Evolutionary conservation across 2,113 vertebrate species (phyloP), one percentile per base, ranked within the genome.

Genomic region (Blennius ocellaris): DNA sequence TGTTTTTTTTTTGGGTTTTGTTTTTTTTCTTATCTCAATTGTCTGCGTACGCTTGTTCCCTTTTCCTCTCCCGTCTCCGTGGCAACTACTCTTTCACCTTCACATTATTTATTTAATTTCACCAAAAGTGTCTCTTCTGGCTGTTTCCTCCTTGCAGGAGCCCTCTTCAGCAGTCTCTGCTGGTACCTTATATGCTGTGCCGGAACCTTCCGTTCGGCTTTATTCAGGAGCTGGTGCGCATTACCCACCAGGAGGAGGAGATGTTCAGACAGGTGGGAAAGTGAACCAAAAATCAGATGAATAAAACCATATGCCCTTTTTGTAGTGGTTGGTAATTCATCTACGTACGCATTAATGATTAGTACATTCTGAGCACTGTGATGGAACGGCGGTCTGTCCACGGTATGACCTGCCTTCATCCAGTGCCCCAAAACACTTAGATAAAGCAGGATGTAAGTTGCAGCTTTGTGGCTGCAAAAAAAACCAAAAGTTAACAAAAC

Each of bases 131-230:
- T 37, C 51, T 78, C 21, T 69, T 37, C 5, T 0, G 2, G 48
- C 7, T 77, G 16, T 78, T 67, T 61, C 53, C 49, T 73, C 21
- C 69, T 0, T 89, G 53, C 47, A 99, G 98, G 93, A 95, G 95
- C 36, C 78, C 94, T 84, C 95, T 97, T 73, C 97, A 98, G 89
- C 95, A 94, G 38, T 98, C 98, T 84, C 87, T 99, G 90, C 92
- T 99, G 86, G 97, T 99, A 83, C 98, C 98, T 37, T 99, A 99
- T 51, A 96, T 99, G 96, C 94, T 99, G 87, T 99, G 98, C 92
- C 95, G 98, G 90, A 99, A 99, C 87, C 97, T 99, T 80, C 98
- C 98, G 0, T 98, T 96, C 15, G 98, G 97, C 73, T 99, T 99
- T 91, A 97, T 98, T 89, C 97, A 97, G 71, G 98, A 99, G 65